These are phyloP conservation scores for Nematopogon swammerdamellus DNA, from an alignment of 2,888 invertebrate species.

Conservation along the genomic window DNA sequence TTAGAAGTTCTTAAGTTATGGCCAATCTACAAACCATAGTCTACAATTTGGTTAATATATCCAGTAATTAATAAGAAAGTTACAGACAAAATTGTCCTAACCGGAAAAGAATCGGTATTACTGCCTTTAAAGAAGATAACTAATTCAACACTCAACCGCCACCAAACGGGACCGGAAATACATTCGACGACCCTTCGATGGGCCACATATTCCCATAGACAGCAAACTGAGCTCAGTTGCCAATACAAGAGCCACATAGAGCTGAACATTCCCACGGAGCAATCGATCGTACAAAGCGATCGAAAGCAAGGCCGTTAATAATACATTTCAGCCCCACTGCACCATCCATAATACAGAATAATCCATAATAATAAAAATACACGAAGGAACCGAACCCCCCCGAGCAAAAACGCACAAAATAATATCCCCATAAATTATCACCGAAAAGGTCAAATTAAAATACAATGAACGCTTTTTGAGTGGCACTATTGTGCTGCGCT, in stretches of 20 bases:
- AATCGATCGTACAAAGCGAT: neutral
- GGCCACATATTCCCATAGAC: too few species aligned
- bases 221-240: too few species aligned
- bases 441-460: constrained; percentile 58
- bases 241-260: neutral
- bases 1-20: too few species aligned
- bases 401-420: constrained; percentile 19
- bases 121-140: too few species aligned
- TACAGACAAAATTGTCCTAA: too few species aligned
- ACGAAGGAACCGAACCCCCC: constrained; percentile 9
- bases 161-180: too few species aligned
- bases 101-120: too few species aligned
- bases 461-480: constrained; percentile 57
- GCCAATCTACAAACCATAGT: too few species aligned
- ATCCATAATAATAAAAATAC: constrained; percentile 10
- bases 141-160: too few species aligned
- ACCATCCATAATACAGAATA: neutral
- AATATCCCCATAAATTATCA: constrained; percentile 53
- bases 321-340: neutral
- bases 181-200: too few species aligned
- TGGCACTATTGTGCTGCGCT: constrained; percentile 48
- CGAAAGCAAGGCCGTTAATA: neutral
- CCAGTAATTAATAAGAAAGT: too few species aligned
- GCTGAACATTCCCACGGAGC: neutral
- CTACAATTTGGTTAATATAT: too few species aligned